Base-by-base conservation (phyloP, 2,888 invertebrate species). In the Mactromeris polynyma region DNA sequence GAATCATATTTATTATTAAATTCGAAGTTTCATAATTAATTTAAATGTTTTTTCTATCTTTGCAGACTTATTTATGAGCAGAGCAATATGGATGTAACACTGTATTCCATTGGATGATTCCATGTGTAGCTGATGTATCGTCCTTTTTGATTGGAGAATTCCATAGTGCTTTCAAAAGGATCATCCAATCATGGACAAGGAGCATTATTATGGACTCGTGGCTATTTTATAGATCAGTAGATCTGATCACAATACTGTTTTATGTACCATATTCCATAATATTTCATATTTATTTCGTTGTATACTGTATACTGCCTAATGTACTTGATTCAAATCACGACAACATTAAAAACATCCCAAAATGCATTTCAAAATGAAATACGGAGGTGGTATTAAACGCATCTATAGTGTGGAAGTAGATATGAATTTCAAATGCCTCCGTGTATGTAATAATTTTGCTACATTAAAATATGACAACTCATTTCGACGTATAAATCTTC, bases 1-100 rank as follows among this genome's bases (percentile, higher is more conserved):
- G 3, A 46, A 46, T 17, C 3, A 46, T 46, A 9, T 46, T 17
- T 42, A 46, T 46, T 46, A 3, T 46, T 46, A 17, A 2, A 14
- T 46, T 46, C n/a, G 9, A 26, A 64, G 26, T 64, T 64, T 26
- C 4, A 26, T 2, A 11, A 7, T 40, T 21, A 26, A 42, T 42
- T 42, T 6, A 40, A 26, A 21, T 26, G 19, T 40, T 40, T 69
- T 82, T 38, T 69, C 46, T 42, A 9, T 46, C 26, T 83, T 83
- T 83, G n/a, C 83, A 83, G 83, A 83, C 83, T 33, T 83, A 83
- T 73, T 83, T 83, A 73, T 83, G 83, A 83, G 42, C 73, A 42
- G 83, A 73, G 73, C 42, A 69, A 73, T 73, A 73, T 73, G 19
- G 73, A 73, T 73, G 36, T 73, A 36, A 33, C 36, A 33, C 33